Conservation (phyloP, 2,888 invertebrate species). For the Julus scandinavius region DNA sequence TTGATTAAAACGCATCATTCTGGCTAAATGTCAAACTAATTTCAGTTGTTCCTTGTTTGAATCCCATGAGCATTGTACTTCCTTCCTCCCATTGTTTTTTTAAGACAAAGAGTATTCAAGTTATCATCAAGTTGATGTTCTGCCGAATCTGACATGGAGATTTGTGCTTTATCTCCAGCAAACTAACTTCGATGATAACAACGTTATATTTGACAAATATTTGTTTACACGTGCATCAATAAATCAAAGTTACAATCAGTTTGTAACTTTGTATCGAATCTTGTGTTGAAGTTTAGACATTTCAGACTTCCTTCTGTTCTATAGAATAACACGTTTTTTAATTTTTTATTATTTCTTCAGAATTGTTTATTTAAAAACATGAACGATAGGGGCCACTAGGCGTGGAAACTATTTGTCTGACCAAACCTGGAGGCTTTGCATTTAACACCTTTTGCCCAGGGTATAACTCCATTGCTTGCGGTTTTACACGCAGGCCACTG, state of each 20-base stretch:
- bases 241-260: neutral
- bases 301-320: too few species aligned
- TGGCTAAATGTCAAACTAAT: neutral
- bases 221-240: neutral
- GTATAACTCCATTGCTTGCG: neutral
- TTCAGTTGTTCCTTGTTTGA: too few species aligned
- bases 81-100: too few species aligned
- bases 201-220: neutral
- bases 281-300: too few species aligned
- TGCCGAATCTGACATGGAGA: too few species aligned
- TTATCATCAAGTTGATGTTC: neutral
- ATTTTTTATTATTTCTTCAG: too few species aligned
- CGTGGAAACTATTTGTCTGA: conserved; percentile 18
- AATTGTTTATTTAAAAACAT: neutral
- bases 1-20: neutral
- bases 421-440: neutral
- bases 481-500: conserved; percentile 43
- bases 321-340: too few species aligned
- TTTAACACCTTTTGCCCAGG: conserved; percentile 45
- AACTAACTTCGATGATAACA: neutral
- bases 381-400: neutral
- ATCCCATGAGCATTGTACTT: too few species aligned
- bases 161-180: neutral
- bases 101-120: too few species aligned
- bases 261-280: neutral